Base-by-base conservation (phyloP, 1,140 invertebrate genomes). In the Drosophila lacteicornis region DNA sequence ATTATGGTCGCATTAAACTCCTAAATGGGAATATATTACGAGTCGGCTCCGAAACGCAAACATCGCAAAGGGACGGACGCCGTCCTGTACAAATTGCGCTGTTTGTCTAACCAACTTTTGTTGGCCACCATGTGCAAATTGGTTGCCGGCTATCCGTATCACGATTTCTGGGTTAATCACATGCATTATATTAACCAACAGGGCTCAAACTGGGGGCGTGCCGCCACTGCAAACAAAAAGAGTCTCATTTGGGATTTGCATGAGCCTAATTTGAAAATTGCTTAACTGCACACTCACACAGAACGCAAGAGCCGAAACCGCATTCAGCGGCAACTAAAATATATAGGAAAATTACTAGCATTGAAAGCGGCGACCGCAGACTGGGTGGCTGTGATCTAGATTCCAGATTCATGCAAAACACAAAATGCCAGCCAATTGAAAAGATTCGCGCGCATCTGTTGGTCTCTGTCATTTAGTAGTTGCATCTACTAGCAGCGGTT, bases 201-300 rank as follows among this genome's bases (percentile, higher is more conserved):
- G 47, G 43, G 12, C 33, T 9, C 42, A 38, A 63, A 47, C 58
- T 63, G 42, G 22, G 49, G 49, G 42, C 40, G 49, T 55, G 63
- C 63, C 40, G 63, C 67, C 56, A 57, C 59, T 65, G 79, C 79
- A 80, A 77, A 87, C 76, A 83, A 88, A 82, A 69, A 70, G 83
- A 70, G 73, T 79, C 66, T 66, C 75, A 59, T 75, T 81, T 55
- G 40, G 47, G 71, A 63, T 77, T 82, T 80, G 70, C 85, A 82
- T 90, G 82, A 82, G 85, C 66, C 79, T 91, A 90, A 90, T 90
- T 91, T 91, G 75, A 80, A 90, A 90, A 90, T 90, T 90, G 85
- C 86, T 57, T 69, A 22, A 61, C 43, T 68, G 80, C 80, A 50
- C 63, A 73, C 63, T 36, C 43, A n/a, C 27, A 19, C 42, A 36